phyloP scores from a whole-genome alignment of 2,797 vertebrate species.

The Fundulus diaphanus region DNA sequence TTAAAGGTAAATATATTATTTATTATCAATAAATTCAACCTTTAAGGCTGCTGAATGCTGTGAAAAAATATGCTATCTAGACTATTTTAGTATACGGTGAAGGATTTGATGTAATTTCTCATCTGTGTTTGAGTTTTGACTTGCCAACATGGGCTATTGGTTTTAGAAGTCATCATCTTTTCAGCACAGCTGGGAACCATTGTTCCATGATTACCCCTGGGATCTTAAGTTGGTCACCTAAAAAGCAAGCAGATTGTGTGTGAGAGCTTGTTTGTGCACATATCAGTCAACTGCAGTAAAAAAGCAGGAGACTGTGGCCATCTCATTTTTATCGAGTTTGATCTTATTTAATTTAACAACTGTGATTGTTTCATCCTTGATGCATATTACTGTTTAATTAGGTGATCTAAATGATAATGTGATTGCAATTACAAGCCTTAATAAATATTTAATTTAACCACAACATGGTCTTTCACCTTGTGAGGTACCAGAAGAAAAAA shows the following conservation, averaged over 20 bases:
- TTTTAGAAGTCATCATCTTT: slow-evolving; percentile 40
- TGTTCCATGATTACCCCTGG: slow-evolving; percentile 48
- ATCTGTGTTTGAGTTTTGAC: background rate
- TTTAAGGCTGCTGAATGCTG: background rate
- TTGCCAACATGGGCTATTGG: slow-evolving; percentile 31
- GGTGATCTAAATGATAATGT: slow-evolving; percentile 85
- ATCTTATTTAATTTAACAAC: slow-evolving; percentile 79
- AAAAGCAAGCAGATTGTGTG: slow-evolving; percentile 14
- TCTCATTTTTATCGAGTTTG: slow-evolving; percentile 57
- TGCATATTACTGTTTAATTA: slow-evolving; percentile 84
- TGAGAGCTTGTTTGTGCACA: slow-evolving; percentile 1
- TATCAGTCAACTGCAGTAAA: slow-evolving; percentile 2
- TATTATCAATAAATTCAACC: background rate
- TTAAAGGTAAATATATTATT: background rate
- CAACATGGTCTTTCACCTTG: slow-evolving; percentile 77
- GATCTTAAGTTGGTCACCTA: slow-evolving; percentile 57
- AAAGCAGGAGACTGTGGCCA: background rate
- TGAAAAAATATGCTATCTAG: background rate
- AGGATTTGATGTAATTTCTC: slow-evolving; percentile 2
- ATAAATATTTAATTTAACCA: slow-evolving; percentile 85
- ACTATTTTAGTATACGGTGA: background rate
- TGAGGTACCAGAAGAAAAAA: slow-evolving; percentile 54
- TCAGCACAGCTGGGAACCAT: slow-evolving; percentile 36
- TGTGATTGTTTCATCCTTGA: slow-evolving; percentile 78
- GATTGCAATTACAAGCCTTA: slow-evolving; percentile 78